Evolutionary conservation across 2,113 vertebrate genomes (phyloP).

Genomic region (Leucosticte australis): DNA sequence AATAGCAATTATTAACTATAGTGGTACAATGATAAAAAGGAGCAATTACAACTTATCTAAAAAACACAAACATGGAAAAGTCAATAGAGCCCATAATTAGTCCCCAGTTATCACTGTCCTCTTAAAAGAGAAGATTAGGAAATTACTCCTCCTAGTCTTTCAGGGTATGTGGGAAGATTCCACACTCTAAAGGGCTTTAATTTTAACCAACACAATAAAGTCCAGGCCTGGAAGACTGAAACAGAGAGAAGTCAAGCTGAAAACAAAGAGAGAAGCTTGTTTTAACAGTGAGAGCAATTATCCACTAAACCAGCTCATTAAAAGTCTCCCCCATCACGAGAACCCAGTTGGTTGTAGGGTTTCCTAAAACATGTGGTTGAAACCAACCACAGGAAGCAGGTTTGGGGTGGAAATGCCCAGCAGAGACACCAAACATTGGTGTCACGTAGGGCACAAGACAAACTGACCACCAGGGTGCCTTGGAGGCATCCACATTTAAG

Average conservation of each 20-base stretch:
- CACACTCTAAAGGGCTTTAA: background rate
- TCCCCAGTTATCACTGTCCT: background rate
- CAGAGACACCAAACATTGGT: background rate
- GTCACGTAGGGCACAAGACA: background rate
- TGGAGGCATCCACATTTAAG: background rate
- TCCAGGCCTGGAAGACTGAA: background rate
- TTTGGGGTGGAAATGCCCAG: background rate
- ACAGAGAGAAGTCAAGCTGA: background rate
- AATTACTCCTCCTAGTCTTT: background rate
- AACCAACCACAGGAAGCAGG: background rate
- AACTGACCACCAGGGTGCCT: background rate
- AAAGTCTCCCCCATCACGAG: background rate
- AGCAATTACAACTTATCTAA: background rate
- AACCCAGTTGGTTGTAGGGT: background rate
- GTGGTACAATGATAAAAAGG: background rate
- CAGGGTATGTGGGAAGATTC: background rate
- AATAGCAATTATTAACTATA: background rate
- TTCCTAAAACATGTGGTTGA: background rate
- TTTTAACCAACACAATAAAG: background rate
- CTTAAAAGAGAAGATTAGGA: constrained; percentile 8
- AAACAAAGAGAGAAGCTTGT: background rate
- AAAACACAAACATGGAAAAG: background rate
- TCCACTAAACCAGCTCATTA: background rate
- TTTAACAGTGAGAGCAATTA: constrained; percentile 4
- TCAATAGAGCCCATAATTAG: background rate